Evolutionary conservation across 2,797 vertebrate species (phyloP).

Genomic region (Coilia nasus): DNA sequence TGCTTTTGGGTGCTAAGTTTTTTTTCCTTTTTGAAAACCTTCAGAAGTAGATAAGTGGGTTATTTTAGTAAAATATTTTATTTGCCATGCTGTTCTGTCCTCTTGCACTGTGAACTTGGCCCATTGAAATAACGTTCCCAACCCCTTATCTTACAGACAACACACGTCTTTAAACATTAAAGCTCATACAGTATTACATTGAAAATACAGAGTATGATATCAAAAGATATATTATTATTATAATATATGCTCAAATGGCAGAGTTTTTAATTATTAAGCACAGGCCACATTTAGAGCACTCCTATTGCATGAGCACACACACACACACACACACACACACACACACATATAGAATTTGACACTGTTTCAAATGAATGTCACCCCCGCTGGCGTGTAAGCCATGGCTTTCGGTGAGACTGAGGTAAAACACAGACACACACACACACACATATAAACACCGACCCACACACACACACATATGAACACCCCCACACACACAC

Average conservation of each 20-base stretch:
- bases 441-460: neutral
- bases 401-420: constrained; percentile 55
- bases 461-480: no score
- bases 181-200: neutral
- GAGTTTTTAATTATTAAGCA: constrained; percentile 45
- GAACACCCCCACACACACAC: no score
- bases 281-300: neutral
- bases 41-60: no score
- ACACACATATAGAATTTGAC: constrained; percentile 52
- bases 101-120: no score
- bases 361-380: constrained; percentile 57
- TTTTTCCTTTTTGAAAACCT: no score
- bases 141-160: neutral
- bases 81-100: no score
- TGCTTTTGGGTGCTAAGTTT: neutral
- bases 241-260: neutral
- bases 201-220: neutral
- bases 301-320: constrained; percentile 37
- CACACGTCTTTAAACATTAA: neutral
- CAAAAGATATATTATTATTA: no score
- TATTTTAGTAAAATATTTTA: no score
- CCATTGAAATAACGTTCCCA: neutral
- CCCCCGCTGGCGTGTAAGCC: constrained; percentile 61
- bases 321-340: constrained; percentile 13
- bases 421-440: constrained; percentile 39